Evolutionary conservation across 1,140 invertebrate species (phyloP), one percentile per base, ranked within the genome.

Genomic region (Drosophila paulistorum): DNA sequence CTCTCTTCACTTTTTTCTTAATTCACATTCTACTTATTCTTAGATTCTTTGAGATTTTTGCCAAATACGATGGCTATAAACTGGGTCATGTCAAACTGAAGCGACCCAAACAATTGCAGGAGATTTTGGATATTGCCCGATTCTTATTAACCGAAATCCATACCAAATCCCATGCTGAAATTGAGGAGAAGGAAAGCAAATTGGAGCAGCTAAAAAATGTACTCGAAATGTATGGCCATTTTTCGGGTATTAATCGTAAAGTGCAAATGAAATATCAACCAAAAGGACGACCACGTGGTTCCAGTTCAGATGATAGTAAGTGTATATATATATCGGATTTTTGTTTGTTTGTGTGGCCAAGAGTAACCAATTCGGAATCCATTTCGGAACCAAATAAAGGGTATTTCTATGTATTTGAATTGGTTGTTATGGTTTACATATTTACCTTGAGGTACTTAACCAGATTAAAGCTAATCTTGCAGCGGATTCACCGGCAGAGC

Each of bases 191-290:
- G 90, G 97, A 98, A 91, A 97, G 97, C 20, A 99, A 99, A 93
- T 93, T 99, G 65, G 98, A 99, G 91, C 99, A 99, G 92, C 94
- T 99, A 1, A 99, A 99, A 93, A 97, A 97, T 84, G 99, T 99
- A 51, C 93, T 99, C 7, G 99, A 99, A 95, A 99, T 99, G 99
- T 99, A 99, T 93, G 99, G 99, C 0, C 98, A 99, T 93, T 99
- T 99, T 93, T 99, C 98, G 45, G 99, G 99, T 14, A 99, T 99
- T 74, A 99, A 99, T 94, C 95, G 99, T 57, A 99, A 99, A 94
- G 98, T 99, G 42, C 99, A 99, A 94, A 96, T 99, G 94, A 99
- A 99, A 93, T 99, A 99, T 93, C 98, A 99, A 93, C 99, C 98
- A 3, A 96, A 97, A 85, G 98, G 98, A 2, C 94, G 97, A 69